Conservation (phyloP, 2,888 invertebrate genomes). For the Melinaea marsaeus region DNA sequence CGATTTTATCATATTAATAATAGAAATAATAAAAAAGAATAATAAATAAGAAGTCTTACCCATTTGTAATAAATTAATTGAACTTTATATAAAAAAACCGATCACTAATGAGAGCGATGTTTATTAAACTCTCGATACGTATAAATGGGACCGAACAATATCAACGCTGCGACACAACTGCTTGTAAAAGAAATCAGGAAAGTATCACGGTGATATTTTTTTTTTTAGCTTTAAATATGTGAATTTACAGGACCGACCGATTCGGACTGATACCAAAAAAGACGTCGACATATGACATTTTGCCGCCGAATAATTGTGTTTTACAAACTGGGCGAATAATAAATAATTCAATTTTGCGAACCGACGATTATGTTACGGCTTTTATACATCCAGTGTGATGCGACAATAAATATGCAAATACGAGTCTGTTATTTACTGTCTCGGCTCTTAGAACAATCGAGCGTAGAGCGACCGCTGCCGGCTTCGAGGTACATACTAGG, state of each 20-base stretch:
- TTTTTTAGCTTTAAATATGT: slow-evolving; percentile 43
- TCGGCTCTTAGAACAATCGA: slow-evolving; percentile 47
- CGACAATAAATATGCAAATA: slow-evolving; percentile 77
- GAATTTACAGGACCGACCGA: slow-evolving; percentile 45
- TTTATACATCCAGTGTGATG: slow-evolving; percentile 57
- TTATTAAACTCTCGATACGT: slow-evolving; percentile 31
- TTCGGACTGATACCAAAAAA: slow-evolving; percentile 50
- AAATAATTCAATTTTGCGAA: slow-evolving; percentile 74
- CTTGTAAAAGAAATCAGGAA: slow-evolving; percentile 43
- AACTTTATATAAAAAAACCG: slow-evolving; percentile 26
- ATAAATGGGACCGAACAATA: slow-evolving; percentile 41
- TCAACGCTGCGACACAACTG: slow-evolving; percentile 43
- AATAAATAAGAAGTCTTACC: slow-evolving; percentile 36
- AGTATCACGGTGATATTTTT: slow-evolving; percentile 40
- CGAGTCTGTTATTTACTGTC: slow-evolving; percentile 66
- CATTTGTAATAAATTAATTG: slow-evolving; percentile 33
- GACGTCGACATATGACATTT: slow-evolving; percentile 43
- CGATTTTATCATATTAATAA: slow-evolving; percentile 25
- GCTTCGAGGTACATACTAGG: slow-evolving; percentile 25
- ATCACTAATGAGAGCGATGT: slow-evolving; percentile 18
- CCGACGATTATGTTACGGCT: slow-evolving; percentile 65
- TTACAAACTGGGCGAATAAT: slow-evolving; percentile 60
- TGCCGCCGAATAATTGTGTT: slow-evolving; percentile 59
- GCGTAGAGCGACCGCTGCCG: slow-evolving; percentile 36
- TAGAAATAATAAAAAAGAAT: slow-evolving; percentile 23